Evolutionary conservation across 2,113 vertebrate species (phyloP).

Genomic region (Cryptomyrus ogoouensis): DNA sequence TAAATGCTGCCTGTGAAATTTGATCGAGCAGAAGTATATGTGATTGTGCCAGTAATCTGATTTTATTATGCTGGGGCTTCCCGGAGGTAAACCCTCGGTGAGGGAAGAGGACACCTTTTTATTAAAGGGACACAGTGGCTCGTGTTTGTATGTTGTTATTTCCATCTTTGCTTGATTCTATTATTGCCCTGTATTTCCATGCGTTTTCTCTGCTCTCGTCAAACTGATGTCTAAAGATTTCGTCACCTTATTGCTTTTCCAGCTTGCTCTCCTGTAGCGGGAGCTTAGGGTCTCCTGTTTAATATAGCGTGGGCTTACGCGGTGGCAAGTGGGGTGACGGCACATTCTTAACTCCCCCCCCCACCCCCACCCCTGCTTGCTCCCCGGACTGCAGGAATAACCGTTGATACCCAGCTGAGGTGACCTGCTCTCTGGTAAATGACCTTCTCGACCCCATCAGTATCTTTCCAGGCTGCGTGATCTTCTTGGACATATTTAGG

Average conservation of each 20-base stretch:
- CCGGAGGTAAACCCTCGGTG: conserved; percentile 86
- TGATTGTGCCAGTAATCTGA: conserved; percentile 94
- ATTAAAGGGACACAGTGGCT: conserved; percentile 73
- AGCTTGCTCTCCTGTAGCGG: neutral
- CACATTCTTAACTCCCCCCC: neutral
- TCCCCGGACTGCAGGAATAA: neutral
- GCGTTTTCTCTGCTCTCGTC: conserved; percentile 60
- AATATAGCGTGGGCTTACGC: conserved; percentile 12
- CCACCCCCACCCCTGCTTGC: too few species aligned
- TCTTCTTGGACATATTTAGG: neutral
- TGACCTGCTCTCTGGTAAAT: neutral
- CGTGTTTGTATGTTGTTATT: conserved; percentile 47
- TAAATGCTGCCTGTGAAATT: conserved; percentile 86
- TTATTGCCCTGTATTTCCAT: conserved; percentile 48
- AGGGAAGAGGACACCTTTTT: conserved; percentile 78
- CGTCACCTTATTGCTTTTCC: conserved; percentile 27
- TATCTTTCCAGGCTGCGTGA: neutral
- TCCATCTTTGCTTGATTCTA: conserved; percentile 19
- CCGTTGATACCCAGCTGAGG: neutral
- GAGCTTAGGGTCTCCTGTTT: conserved; percentile 15
- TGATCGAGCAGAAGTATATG: conserved; percentile 96
- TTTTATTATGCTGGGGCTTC: conserved; percentile 95
- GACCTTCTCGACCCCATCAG: neutral
- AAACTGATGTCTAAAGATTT: conserved; percentile 30
- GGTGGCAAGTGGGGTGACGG: neutral